Conservation (phyloP, 2,797 vertebrate genomes). For the Danio albolineatus region DNA sequence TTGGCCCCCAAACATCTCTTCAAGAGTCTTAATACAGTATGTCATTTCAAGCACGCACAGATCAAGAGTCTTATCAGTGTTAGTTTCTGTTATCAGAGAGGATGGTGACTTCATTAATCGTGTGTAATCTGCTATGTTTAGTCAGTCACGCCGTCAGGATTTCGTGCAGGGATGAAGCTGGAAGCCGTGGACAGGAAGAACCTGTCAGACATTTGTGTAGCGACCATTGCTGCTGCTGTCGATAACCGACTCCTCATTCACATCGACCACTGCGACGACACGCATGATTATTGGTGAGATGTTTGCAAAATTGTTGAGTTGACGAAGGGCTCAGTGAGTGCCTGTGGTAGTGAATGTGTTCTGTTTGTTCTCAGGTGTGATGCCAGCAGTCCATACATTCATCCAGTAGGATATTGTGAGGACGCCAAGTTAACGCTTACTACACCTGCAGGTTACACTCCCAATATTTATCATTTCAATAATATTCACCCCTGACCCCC, state of each 20-base stretch:
- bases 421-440: constrained; percentile 85
- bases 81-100: constrained; percentile 5
- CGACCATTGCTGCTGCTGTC: constrained; percentile 81
- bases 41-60: constrained; percentile 37
- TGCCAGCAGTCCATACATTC: constrained; percentile 84
- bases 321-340: neutral
- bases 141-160: constrained; percentile 85
- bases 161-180: constrained; percentile 84
- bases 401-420: constrained; percentile 86
- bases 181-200: constrained; percentile 84
- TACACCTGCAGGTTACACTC: constrained; percentile 86
- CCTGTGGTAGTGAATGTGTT: neutral
- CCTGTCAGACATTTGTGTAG: constrained; percentile 80
- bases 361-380: constrained; percentile 76
- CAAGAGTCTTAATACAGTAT: constrained; percentile 84
- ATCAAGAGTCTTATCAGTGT: neutral
- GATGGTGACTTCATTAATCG: neutral
- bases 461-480: neutral
- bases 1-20: constrained; percentile 84
- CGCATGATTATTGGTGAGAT: constrained; percentile 83
- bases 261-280: constrained; percentile 86
- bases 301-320: neutral
- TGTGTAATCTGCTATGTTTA: constrained; percentile 50
- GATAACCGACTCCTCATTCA: constrained; percentile 86
- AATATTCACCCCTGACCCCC: neutral